Conservation (phyloP, 2,888 invertebrate genomes). For the Coremacera marginata region DNA sequence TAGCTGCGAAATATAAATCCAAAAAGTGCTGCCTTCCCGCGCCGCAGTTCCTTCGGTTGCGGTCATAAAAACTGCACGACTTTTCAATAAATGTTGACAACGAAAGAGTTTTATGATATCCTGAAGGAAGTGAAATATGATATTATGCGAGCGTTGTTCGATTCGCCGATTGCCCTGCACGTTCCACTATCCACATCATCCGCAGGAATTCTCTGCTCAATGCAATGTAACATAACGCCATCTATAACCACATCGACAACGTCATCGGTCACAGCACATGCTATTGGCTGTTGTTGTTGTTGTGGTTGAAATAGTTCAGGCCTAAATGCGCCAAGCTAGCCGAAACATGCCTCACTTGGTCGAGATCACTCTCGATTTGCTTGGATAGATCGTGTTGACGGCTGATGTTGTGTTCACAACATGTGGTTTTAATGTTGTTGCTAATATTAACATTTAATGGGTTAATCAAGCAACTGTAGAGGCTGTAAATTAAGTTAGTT, state of each 20-base stretch:
- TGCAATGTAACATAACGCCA: constrained; percentile 30
- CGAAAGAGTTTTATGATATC: constrained; percentile 68
- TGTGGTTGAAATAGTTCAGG: constrained; percentile 24
- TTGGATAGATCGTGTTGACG: constrained; percentile 26
- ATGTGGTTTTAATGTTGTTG: constrained; percentile 38
- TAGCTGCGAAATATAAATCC: constrained; percentile 65
- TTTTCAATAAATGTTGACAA: constrained; percentile 70
- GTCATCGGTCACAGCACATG: constrained; percentile 41
- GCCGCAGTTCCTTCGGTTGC: constrained; percentile 42
- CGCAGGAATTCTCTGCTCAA: not conserved
- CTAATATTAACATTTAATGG: constrained; percentile 33
- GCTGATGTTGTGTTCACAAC: constrained; percentile 34
- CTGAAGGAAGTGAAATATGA: constrained; percentile 70
- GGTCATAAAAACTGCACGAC: constrained; percentile 69
- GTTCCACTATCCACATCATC: constrained; percentile 1
- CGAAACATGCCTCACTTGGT: not conserved
- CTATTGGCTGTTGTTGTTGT: constrained; percentile 35
- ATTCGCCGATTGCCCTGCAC: constrained; percentile 16
- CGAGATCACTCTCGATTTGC: constrained; percentile 29
- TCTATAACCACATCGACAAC: not conserved
- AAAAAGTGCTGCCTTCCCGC: constrained; percentile 52
- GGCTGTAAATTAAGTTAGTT: constrained; percentile 29
- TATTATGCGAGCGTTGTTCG: constrained; percentile 60
- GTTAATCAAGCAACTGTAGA: constrained; percentile 36
- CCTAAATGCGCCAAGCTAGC: not conserved